Evolutionary conservation across 2,113 vertebrate species (phyloP), one percentile per base, ranked within the genome.

Genomic region (Apteryx owenii): DNA sequence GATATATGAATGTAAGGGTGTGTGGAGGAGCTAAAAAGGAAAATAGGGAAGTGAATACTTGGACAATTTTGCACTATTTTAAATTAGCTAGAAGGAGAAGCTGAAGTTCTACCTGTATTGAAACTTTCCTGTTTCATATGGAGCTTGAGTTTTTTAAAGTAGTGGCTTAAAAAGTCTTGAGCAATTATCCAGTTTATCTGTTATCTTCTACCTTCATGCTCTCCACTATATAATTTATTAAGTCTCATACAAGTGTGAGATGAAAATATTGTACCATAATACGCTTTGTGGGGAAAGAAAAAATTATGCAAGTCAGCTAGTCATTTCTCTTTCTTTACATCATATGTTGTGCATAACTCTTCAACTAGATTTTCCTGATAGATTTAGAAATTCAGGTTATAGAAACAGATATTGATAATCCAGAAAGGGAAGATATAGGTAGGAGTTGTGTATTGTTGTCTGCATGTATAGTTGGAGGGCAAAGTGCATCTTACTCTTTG

Each of bases 1-100:
- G 22, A 8, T 33, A 5, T 65, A 18, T 36, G 40, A 53, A 69
- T 64, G 12, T 5, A 64, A 58, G 38, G 40, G 21, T 48, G 8
- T 61, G 10, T 54, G 14, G 73, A 85, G 75, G 19, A 7, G 13
- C 50, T 76, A 14, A 54, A 69, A 50, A 51, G 18, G 25, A 26
- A 44, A 50, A 61, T 6, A 76, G 38, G 6, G 6, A 33, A 65
- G 4, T 29, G 7, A 3, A 1, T 61, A 8, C 0, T 0, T 25
- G 33, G 17, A 20, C 18, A 70, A 7, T 44, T 70, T 31, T 44
- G 17, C 21, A 46, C 9, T 53, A 4, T 36, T 85, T 53, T 38
- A 7, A 4, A 17, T 73, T 51, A 58, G 4, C 26, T 73, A 46
- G n/a, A n/a, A 86, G 28, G 17, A 64, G 23, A 40, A 82, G 28